Evolutionary conservation across 2,113 vertebrate species (phyloP).

Genomic region (Psephotus haematonotus): DNA sequence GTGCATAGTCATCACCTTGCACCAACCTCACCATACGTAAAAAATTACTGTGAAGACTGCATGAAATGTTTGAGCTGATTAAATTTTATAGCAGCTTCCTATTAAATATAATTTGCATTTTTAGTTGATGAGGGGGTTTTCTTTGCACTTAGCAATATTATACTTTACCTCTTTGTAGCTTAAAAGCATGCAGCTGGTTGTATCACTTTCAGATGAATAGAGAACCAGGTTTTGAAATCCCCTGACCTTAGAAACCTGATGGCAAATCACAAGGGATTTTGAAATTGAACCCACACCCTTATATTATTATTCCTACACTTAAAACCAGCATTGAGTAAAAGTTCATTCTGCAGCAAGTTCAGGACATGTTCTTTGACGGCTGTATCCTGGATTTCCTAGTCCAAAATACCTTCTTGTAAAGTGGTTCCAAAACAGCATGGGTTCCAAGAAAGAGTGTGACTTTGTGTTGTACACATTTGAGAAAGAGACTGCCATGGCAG

Average conservation of each 20-base stretch:
- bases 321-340: background rate
- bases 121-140: background rate
- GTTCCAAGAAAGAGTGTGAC: background rate
- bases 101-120: background rate
- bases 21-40: background rate
- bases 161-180: background rate
- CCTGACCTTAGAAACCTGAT: background rate
- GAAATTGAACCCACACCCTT: accelerated
- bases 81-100: background rate
- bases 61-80: background rate
- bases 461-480: background rate
- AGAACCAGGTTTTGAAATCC: background rate
- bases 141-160: background rate
- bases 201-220: background rate
- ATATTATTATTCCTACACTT: background rate
- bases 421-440: background rate
- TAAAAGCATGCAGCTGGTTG: background rate
- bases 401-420: background rate
- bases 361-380: background rate
- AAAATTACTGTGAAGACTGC: background rate
- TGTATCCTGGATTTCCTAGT: background rate
- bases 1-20: background rate
- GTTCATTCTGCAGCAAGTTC: background rate
- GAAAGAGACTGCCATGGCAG: background rate
- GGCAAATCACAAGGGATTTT: background rate